Percentiles rank a stretch among this genome's conserved stretches.
Evolutionary conservation across 2,113 vertebrate species (phyloP).

Genomic region (Siniperca chuatsi): DNA sequence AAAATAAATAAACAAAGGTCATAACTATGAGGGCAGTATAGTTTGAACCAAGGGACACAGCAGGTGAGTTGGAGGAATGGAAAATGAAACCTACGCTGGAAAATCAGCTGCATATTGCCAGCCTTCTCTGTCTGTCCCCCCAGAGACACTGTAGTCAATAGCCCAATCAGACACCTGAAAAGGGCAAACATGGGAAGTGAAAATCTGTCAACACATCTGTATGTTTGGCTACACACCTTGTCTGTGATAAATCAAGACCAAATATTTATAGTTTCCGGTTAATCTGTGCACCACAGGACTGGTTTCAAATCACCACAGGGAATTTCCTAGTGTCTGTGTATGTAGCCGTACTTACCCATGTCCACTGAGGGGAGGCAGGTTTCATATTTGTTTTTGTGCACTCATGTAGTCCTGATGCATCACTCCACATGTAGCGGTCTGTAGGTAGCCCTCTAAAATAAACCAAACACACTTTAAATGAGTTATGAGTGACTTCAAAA

Average conservation of each 20-base stretch:
- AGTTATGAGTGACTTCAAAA: background rate
- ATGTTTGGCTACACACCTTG: background rate
- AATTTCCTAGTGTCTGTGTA: background rate
- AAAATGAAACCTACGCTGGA: slow-evolving; percentile 87
- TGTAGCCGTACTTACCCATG: slow-evolving; percentile 87
- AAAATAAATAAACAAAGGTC: background rate
- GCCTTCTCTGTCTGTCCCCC: slow-evolving; percentile 93
- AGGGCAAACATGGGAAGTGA: slow-evolving; percentile 7
- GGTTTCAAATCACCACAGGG: slow-evolving; percentile 10
- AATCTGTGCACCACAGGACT: background rate
- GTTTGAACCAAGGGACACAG: background rate
- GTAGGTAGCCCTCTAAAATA: slow-evolving; percentile 93
- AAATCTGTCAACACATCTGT: background rate
- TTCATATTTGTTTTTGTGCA: slow-evolving; percentile 92
- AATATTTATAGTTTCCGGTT: background rate
- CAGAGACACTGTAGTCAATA: slow-evolving; percentile 89
- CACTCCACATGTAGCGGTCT: slow-evolving; percentile 98
- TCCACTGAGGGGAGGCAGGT: slow-evolving; percentile 94
- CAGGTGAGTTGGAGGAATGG: background rate
- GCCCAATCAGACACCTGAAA: slow-evolving; percentile 93
- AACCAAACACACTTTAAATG: slow-evolving; percentile 4
- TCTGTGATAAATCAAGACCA: background rate
- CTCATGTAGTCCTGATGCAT: slow-evolving; percentile 92
- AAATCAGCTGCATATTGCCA: slow-evolving; percentile 99
- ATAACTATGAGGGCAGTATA: background rate